phyloP scores from a whole-genome alignment of 2,113 vertebrate genomes.

The Candoia aspera region DNA sequence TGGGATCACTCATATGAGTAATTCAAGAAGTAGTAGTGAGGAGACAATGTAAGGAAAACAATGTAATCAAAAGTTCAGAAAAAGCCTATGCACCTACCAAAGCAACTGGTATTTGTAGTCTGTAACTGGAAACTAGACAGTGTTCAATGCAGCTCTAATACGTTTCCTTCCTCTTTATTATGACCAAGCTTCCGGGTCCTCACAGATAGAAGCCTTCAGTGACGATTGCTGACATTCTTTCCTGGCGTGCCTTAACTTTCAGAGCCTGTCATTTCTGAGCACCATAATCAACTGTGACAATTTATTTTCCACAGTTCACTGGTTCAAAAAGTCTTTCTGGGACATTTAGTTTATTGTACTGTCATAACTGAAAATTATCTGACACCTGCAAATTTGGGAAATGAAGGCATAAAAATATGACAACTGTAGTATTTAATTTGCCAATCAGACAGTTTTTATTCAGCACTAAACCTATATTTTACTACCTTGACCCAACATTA shows the following conservation, averaged over 20 bases:
- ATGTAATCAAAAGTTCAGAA: neutral
- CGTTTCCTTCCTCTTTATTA: neutral
- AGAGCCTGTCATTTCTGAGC: conserved; percentile 21
- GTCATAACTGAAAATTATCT: conserved; percentile 22
- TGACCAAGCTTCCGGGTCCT: neutral
- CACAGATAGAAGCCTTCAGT: neutral
- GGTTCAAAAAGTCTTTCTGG: conserved; percentile 23
- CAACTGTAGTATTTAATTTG: conserved; percentile 10
- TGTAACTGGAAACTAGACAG: neutral
- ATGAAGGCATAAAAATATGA: neutral
- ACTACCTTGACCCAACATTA: conserved; percentile 22
- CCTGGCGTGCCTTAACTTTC: conserved; percentile 12
- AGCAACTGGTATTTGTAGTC: neutral
- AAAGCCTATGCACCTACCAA: neutral
- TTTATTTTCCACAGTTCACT: conserved; percentile 34
- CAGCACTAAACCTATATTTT: conserved; percentile 6
- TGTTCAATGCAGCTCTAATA: neutral
- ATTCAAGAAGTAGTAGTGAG: neutral
- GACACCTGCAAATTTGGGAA: conserved; percentile 28
- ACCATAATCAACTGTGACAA: conserved; percentile 23
- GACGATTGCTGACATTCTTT: neutral
- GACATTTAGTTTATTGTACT: conserved; percentile 20
- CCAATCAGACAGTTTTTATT: neutral
- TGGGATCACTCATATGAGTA: neutral
- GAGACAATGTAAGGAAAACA: neutral